Evolutionary conservation across 2,113 vertebrate species (phyloP).

Genomic region (Excalfactoria chinensis): DNA sequence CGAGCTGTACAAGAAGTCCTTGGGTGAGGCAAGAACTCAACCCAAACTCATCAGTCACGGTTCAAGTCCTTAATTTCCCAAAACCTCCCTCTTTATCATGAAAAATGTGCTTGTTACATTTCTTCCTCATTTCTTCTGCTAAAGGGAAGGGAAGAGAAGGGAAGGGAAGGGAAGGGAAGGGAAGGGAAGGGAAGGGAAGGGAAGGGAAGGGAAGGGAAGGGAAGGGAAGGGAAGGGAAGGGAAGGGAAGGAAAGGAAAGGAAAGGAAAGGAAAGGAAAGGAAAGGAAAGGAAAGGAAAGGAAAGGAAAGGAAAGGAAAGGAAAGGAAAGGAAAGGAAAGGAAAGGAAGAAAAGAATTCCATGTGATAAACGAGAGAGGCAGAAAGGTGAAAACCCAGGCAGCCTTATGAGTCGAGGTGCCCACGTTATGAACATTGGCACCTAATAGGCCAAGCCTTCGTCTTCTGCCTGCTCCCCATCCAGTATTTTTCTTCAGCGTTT

Average conservation of each 20-base stretch:
- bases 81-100: conserved; percentile 23
- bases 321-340: no score
- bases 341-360: neutral
- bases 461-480: accelerated
- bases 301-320: no score
- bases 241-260: no score
- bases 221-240: no score
- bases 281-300: no score
- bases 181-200: no score
- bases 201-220: no score
- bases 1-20: neutral
- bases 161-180: no score
- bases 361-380: neutral
- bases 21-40: neutral
- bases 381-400: neutral
- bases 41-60: conserved; percentile 45
- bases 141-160: no score
- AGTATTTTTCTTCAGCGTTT: accelerated
- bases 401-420: neutral
- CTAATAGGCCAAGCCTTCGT: neutral
- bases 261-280: no score
- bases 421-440: accelerated
- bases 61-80: neutral
- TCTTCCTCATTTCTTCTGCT: neutral
- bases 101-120: conserved; percentile 16